Evolutionary conservation across 2,888 invertebrate species (phyloP).

Genomic region (Thelaira solivaga): DNA sequence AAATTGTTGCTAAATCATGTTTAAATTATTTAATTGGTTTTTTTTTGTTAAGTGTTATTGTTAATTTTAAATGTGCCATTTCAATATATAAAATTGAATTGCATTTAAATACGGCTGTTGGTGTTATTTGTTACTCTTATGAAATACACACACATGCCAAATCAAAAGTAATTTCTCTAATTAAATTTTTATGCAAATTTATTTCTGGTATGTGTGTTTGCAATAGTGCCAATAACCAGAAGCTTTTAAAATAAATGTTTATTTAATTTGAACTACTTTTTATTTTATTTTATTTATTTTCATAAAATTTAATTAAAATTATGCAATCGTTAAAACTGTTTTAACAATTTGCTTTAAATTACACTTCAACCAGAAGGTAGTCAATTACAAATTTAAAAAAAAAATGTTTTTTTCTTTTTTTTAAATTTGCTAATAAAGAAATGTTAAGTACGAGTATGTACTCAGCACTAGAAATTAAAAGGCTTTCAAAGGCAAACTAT

Average conservation of each 20-base stretch:
- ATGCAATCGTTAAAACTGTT: background rate
- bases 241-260: background rate
- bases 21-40: background rate
- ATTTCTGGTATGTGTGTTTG: conserved; percentile 4
- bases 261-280: background rate
- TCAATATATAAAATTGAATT: background rate
- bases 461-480: too few species aligned
- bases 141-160: conserved; percentile 24
- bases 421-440: too few species aligned
- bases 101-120: background rate
- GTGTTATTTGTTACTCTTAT: background rate
- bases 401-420: too few species aligned
- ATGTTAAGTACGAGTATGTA: too few species aligned
- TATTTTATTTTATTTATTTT: too few species aligned
- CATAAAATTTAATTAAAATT: background rate
- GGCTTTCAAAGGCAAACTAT: too few species aligned
- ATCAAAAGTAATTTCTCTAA: conserved; percentile 13
- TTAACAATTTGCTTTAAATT: background rate
- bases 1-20: background rate
- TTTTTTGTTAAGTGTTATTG: background rate
- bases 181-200: conserved; percentile 18
- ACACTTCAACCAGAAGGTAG: background rate
- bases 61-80: background rate
- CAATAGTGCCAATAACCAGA: background rate
- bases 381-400: too few species aligned